Evolutionary conservation across 2,113 vertebrate genomes (phyloP).

Genomic region (Oxygymnocypris stewartii): DNA sequence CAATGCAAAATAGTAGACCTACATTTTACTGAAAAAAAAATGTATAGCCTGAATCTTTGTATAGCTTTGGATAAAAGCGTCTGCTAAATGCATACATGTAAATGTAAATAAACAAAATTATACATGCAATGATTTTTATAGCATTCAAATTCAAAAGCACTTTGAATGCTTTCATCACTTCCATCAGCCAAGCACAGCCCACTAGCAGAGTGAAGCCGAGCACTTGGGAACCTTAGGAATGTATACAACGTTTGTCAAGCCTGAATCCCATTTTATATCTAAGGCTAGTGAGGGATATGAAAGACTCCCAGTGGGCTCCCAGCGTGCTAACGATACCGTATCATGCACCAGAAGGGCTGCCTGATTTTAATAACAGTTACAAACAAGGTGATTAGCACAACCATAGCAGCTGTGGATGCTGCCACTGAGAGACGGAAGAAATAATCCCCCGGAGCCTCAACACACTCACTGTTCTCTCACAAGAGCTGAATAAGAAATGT

Average conservation of each 20-base stretch:
- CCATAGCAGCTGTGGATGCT: conserved; percentile 31
- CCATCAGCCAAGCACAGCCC: background rate
- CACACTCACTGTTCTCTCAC: background rate
- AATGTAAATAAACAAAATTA: no score
- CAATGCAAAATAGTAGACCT: background rate
- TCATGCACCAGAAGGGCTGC: conserved; percentile 26
- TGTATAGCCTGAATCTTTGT: no score
- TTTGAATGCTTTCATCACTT: background rate
- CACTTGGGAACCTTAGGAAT: conserved; percentile 5
- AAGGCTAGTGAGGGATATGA: conserved; percentile 25
- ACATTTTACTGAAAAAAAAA: conserved; percentile 16
- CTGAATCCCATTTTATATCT: conserved; percentile 29
- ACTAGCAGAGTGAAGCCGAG: background rate
- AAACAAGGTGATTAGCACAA: conserved; percentile 48
- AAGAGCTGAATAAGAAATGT: conserved; percentile 21
- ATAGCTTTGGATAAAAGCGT: no score
- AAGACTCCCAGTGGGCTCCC: conserved; percentile 27
- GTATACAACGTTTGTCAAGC: conserved; percentile 6
- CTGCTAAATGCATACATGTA: no score
- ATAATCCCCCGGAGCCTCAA: conserved; percentile 24
- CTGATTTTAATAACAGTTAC: conserved; percentile 37
- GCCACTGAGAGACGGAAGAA: background rate
- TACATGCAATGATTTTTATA: background rate
- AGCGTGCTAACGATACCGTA: conserved; percentile 28
- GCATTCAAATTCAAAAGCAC: background rate